phyloP scores from a whole-genome alignment of 1,140 invertebrate species.

The Scaptomyza hsui region DNA sequence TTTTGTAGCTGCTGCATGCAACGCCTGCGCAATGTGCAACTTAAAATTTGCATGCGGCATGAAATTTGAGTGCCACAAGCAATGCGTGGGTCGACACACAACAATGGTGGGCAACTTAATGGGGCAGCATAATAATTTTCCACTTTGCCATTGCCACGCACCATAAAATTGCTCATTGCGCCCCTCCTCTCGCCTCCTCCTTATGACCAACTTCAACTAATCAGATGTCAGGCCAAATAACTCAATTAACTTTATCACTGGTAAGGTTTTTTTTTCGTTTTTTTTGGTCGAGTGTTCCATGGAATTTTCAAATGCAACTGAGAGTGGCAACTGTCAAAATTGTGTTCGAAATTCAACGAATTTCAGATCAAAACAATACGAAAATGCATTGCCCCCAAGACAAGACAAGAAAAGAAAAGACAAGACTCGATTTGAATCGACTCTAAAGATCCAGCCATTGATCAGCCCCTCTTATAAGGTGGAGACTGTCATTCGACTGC shows the following conservation, averaged over 20 bases:
- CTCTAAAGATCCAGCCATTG: conserved; percentile 73
- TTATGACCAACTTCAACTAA: conserved; percentile 61
- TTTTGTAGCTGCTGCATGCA: conserved; percentile 1
- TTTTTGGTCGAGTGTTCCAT: conserved; percentile 45
- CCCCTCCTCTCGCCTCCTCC: background rate
- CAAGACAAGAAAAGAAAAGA: conserved; percentile 33
- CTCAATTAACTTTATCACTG: conserved; percentile 76
- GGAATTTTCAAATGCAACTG: conserved; percentile 69
- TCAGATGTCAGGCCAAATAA: conserved; percentile 76
- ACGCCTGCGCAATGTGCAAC: conserved; percentile 36
- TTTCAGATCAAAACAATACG: conserved; percentile 79
- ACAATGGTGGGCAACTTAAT: conserved; percentile 66
- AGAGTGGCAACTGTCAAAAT: conserved; percentile 79
- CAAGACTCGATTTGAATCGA: conserved; percentile 41
- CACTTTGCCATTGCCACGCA: conserved; percentile 61
- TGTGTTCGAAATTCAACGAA: conserved; percentile 76
- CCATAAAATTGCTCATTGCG: conserved; percentile 50
- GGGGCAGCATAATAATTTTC: conserved; percentile 76
- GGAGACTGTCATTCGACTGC: conserved; percentile 72
- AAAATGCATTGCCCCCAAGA: conserved; percentile 70
- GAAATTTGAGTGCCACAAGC: conserved; percentile 38
- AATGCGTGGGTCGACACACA: conserved; percentile 56
- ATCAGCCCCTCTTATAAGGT: conserved; percentile 71
- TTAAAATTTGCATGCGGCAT: conserved; percentile 28
- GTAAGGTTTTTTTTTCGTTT: background rate